Evolutionary conservation across 2,888 invertebrate species (phyloP).

Genomic region (Drosophila fulvimacula): DNA sequence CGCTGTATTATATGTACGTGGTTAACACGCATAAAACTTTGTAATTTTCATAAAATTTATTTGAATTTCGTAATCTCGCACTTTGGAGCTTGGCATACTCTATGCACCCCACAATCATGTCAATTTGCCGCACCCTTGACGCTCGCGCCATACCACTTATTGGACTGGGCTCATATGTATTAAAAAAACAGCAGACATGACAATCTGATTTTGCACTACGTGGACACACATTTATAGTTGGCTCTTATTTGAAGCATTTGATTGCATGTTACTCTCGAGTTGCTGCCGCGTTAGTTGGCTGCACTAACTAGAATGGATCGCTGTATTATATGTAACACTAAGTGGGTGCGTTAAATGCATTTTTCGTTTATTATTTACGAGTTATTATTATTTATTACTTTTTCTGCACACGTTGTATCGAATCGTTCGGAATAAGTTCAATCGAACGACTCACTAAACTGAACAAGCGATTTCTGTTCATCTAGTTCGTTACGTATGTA

Average conservation of each 20-base stretch:
- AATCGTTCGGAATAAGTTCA: slow-evolving; percentile 55
- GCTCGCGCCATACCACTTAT: slow-evolving; percentile 42
- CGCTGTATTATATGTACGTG: slow-evolving; percentile 68
- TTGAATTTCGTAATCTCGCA: slow-evolving; percentile 67
- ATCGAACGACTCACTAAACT: slow-evolving; percentile 44
- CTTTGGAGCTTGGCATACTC: slow-evolving; percentile 53
- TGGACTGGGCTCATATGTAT: slow-evolving; percentile 40
- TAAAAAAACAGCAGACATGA: slow-evolving; percentile 62
- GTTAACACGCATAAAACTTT: slow-evolving; percentile 68
- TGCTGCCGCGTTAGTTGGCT: slow-evolving; percentile 13
- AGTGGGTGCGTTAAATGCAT: slow-evolving; percentile 41
- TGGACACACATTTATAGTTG: slow-evolving; percentile 63
- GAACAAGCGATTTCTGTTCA: slow-evolving; percentile 13
- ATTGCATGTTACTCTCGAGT: slow-evolving; percentile 12
- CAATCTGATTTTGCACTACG: slow-evolving; percentile 70
- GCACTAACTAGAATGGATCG: slow-evolving; percentile 7
- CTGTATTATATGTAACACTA: slow-evolving; percentile 32
- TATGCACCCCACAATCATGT: slow-evolving; percentile 32
- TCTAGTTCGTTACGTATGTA: slow-evolving; percentile 10
- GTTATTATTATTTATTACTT: slow-evolving; percentile 69
- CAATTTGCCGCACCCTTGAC: slow-evolving; percentile 64
- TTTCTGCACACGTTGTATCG: slow-evolving; percentile 70
- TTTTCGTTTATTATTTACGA: slow-evolving; percentile 53
- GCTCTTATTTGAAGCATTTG: slow-evolving; percentile 26
- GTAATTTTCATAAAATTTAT: slow-evolving; percentile 52